Conservation (phyloP, 2,797 vertebrate species). For the Dendrocincla fuliginosa region DNA sequence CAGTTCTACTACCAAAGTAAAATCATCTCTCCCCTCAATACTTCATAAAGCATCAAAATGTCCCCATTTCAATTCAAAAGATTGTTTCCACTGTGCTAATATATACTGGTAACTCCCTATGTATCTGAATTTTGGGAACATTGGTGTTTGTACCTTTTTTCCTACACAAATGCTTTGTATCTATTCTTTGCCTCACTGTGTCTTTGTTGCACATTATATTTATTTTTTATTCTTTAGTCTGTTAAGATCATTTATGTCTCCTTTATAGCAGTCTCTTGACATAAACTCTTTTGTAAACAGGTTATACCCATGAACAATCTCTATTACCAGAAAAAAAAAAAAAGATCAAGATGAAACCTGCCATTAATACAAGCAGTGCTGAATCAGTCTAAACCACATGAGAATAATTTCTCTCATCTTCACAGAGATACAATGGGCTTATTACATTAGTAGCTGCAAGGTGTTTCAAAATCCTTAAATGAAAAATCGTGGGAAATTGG, state of each 20-base stretch:
- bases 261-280: constrained; percentile 28
- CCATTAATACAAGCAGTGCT: neutral
- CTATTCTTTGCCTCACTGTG: neutral
- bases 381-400: neutral
- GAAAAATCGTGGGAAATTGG: neutral
- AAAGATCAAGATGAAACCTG: constrained; percentile 35
- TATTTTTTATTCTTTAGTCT: neutral
- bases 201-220: neutral
- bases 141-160: neutral
- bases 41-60: neutral
- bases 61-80: neutral
- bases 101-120: neutral
- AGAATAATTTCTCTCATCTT: constrained; percentile 9
- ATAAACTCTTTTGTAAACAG: neutral
- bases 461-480: neutral
- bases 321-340: neutral
- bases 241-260: neutral
- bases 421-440: neutral
- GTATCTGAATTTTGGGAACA: neutral
- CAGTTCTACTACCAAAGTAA: neutral
- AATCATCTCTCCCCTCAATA: neutral
- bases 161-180: neutral
- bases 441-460: neutral
- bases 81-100: neutral
- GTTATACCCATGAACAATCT: constrained; percentile 35